A percentile compares a stretch with the other conserved stretches of the same genome.
These are phyloP conservation scores for Eulithis prunata DNA, from an alignment of 2,888 invertebrate species.

Conservation along the genomic window DNA sequence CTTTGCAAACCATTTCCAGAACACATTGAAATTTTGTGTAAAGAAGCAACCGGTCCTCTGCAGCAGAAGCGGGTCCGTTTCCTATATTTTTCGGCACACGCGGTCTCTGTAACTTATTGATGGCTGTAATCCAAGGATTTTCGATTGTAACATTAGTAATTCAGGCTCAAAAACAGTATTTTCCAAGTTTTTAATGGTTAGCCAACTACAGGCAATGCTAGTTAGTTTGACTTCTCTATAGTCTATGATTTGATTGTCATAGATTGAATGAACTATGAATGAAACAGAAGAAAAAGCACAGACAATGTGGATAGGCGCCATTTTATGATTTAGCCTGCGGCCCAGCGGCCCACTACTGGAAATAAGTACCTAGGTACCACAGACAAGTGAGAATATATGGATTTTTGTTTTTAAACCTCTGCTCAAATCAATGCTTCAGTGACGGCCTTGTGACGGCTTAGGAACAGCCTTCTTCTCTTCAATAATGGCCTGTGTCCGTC, in stretches of 20 bases:
- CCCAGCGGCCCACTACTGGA: too few relatives aligned
- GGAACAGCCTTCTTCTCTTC: too few relatives aligned
- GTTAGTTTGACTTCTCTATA: constrained; percentile 75
- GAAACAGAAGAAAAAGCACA: constrained; percentile 53
- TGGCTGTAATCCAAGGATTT: constrained; percentile 73
- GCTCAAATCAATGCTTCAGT: too few relatives aligned
- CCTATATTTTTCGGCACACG: constrained; percentile 76
- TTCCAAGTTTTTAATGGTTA: constrained; percentile 80
- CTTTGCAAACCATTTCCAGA: constrained; percentile 98
- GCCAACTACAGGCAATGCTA: constrained; percentile 83
- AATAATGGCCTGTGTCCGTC: too few relatives aligned
- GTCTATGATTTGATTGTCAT: constrained; percentile 67
- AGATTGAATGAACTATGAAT: constrained; percentile 54
- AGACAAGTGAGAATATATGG: too few relatives aligned
- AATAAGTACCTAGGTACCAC: too few relatives aligned
- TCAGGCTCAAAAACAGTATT: constrained; percentile 75
- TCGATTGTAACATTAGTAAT: constrained; percentile 82
- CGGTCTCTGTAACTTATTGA: constrained; percentile 64
- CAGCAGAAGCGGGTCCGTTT: constrained; percentile 76
- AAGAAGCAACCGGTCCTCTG: constrained; percentile 83
- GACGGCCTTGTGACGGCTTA: too few relatives aligned
- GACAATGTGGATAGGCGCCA: constrained; percentile 29
- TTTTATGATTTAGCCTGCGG: too few relatives aligned
- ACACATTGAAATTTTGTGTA: constrained; percentile 84
- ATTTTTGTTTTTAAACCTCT: too few relatives aligned